Base-by-base conservation (phyloP, 92 coral and sea anemone species). In the Parazoanthus atlanticus region DNA sequence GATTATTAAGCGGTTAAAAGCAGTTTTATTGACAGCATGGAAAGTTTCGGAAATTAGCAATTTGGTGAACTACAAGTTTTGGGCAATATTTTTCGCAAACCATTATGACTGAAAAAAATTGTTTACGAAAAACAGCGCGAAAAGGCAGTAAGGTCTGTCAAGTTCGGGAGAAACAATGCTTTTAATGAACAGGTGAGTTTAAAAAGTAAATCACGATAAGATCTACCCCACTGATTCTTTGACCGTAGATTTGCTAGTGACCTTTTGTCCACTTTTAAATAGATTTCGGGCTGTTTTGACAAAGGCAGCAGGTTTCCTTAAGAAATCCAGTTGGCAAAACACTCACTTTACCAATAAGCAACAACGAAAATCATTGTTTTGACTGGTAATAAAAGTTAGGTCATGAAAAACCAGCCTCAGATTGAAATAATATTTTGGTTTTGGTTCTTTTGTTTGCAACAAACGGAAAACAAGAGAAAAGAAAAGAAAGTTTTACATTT, bases 261-360 rank as follows among this genome's bases (percentile, higher is more conserved):
- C n/a, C 79, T 70, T 40, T 70, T 28, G 41, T 84, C 46, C 66
- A 25, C 47, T 56, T 23, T 3, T 4, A 28, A 30, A 41, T 30
- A 70, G 61, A 84, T 16, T n/a, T 8, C 11, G 74, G 54, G 77
- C 73, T 84, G 40, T 84, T 84, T 84, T 70, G 29, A 21, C 40
- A 84, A 16, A 84, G 17, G 46, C 74, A 46, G 49, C 87, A 43
- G 87, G 87, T 84, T 16, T 31, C 12, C 6, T 30, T 34, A 70
- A 30, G 78, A 69, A 72, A 70, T 29, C 8, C 6, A 30, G 41
- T 16, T 7, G 26, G 21, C 12, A 21, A 83, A 71, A 46, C 36
- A 83, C 32, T 29, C 77, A 71, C 47, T 69, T 83, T 84, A 66
- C 87, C 87, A 84, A 84, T 84, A 49, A 70, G 65, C 77, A 70